Percentiles rank a stretch among this genome's conserved stretches.
phyloP scores from a whole-genome alignment of 2,888 invertebrate genomes.

The Ichneumoninae sp. region DNA sequence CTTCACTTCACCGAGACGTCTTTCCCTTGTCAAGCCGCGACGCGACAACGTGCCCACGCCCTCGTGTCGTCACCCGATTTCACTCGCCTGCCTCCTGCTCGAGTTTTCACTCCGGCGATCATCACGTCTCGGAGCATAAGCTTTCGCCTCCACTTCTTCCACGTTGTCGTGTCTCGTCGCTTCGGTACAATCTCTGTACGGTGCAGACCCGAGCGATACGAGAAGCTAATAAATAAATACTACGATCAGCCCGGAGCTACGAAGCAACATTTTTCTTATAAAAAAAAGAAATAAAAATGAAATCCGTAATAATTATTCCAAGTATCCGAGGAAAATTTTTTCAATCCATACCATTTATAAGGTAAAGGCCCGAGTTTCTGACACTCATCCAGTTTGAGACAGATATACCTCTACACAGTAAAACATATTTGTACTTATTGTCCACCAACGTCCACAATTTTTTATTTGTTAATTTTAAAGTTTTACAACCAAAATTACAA shows the following conservation, averaged over 20 bases:
- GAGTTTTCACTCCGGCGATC: conserved; percentile 31
- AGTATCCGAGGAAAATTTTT: too few species aligned
- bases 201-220: not conserved
- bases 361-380: too few species aligned
- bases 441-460: too few species aligned
- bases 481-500: too few species aligned
- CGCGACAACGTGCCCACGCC: conserved; percentile 13
- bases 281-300: not conserved
- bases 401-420: too few species aligned
- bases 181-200: not conserved
- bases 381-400: too few species aligned
- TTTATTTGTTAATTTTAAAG: too few species aligned
- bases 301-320: not conserved
- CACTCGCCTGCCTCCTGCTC: conserved; percentile 20
- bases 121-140: conserved; percentile 15
- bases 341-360: too few species aligned
- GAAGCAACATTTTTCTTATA: not conserved
- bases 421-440: too few species aligned
- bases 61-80: conserved; percentile 32
- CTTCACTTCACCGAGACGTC: conserved; percentile 17
- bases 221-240: not conserved
- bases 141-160: conserved; percentile 2
- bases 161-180: not conserved
- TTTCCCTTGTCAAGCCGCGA: conserved; percentile 30
- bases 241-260: not conserved